phyloP scores from a whole-genome alignment of 37 sponge, comb jelly and placozoan genomes.

The Dysidea cf. avara region DNA sequence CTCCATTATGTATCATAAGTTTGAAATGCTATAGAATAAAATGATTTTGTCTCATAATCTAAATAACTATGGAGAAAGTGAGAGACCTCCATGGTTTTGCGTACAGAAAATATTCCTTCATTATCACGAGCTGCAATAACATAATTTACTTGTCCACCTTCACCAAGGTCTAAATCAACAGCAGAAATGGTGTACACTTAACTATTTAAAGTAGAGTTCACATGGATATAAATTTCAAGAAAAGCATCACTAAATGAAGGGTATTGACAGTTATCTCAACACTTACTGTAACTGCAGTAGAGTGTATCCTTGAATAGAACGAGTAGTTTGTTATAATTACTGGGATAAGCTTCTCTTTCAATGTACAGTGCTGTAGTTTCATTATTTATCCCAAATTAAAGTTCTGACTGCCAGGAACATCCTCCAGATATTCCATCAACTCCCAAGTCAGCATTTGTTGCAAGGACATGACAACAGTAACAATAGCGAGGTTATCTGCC shows the following conservation, averaged over 20 bases:
- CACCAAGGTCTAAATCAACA: constrained; percentile 67
- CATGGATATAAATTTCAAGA: constrained; percentile 14
- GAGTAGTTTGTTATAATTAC: constrained; percentile 59
- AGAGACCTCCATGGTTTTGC: constrained; percentile 41
- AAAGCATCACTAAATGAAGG: constrained; percentile 52
- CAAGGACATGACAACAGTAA: constrained; percentile 43
- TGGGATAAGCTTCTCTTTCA: constrained; percentile 41
- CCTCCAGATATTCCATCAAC: constrained; percentile 15
- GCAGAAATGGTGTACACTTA: constrained; percentile 33
- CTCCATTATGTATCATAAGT: constrained; percentile 41
- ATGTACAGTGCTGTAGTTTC: constrained; percentile 38
- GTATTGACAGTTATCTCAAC: constrained; percentile 48
- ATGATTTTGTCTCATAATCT: constrained; percentile 32
- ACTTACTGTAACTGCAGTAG: background rate
- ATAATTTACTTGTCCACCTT: constrained; percentile 55
- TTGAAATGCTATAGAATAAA: constrained; percentile 27
- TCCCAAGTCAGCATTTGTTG: constrained; percentile 52
- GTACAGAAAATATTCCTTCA: constrained; percentile 22
- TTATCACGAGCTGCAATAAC: constrained; percentile 33
- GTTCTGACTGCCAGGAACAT: constrained; percentile 13
- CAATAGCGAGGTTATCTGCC: constrained; percentile 65
- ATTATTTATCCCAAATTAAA: constrained; percentile 61
- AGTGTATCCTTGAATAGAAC: too few species aligned
- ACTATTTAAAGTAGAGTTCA: constrained; percentile 9
- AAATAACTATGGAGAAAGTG: constrained; percentile 16